Evolutionary conservation across 2,113 vertebrate genomes (phyloP), one percentile per base, ranked within the genome.

Genomic region (Acrocephalus kingi): DNA sequence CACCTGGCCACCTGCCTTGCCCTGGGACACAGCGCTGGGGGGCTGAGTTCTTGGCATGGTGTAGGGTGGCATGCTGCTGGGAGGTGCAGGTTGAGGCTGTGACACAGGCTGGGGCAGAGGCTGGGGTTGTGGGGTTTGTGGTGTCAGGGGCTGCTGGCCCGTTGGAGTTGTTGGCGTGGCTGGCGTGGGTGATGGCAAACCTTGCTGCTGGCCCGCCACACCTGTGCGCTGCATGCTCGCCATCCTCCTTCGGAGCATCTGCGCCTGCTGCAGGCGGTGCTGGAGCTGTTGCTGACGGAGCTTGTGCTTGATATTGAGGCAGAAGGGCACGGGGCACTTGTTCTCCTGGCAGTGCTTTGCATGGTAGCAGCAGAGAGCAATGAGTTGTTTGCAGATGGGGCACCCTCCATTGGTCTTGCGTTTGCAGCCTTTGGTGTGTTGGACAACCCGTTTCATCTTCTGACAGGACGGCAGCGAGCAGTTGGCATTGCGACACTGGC

Each of bases 321-420:
- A 99, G 98, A 99, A 99, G 10, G 99, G 99, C 97, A 99, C 99
- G 0, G 99, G 99, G 93, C 99, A 99, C 97, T 99, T 99, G 98
- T 99, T 99, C 98, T 99, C 99, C 98, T 99, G 99, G 98, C 99
- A 99, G 98, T 99, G 99, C 97, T 99, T 99, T 79, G 99, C 99
- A 0, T 99, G 99, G 96, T 99, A 99, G 98, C 99, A 99, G 97
- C 99, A 99, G 61, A 99, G 98, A 25, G 99, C 99, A 5, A 99
- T 99, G 89, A 99, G 99, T 92, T 99, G 99, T 97, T 99, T 99
- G 98, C 99, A 99, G 92, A 99, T 99, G 74, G 99, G 99, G 94
- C 99, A 99, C 20, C 99, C 99, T 4, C 99, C 99, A 0, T 99
- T 99, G 35, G 99, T 99, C 94, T 99, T 99, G 87, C 99, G 98